Base-by-base conservation (phyloP, 2,888 invertebrate species). In the Tribolium freemani region DNA sequence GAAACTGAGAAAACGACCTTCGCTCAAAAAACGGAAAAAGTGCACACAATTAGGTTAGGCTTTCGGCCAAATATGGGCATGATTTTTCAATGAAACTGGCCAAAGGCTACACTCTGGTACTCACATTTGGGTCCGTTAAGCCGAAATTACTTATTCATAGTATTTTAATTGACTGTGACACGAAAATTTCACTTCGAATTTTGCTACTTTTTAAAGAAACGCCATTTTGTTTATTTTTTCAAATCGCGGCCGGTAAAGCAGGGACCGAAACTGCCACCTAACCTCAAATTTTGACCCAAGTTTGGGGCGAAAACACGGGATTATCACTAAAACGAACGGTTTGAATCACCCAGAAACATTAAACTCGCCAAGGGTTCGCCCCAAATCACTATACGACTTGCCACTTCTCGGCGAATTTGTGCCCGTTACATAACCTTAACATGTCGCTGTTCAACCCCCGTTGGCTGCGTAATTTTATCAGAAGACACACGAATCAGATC, bases 381-480 rank as follows among this genome's bases (percentile, higher is more conserved):
- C 16, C 16, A 16, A 16, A 16, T 2, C 16, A 16, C 16, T 16
- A 1, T 2, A 16, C 16, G 16, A 16, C 16, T 1, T 16, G 16
- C 2, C 2, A 16, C 2, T 16, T 16, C 16, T 16, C 16, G 16
- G 1, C 16, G 16, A 16, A 1, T 16, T 16, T 16, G 16, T 2
- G 16, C n/a, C n/a, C 20, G 8, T 38, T 38, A 38, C 38, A 38
- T 38, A 54, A 54, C 31, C 31, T n/a, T 30, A 38, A 67, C 46
- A 69, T 69, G 69, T n/a, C 51, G 8, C 16, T 88, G n/a, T 88
- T 88, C 80, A 80, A 85, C 78, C 84, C 88, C 74, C 83, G 82
- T 78, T 90, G 90, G 89, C 77, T 90, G n/a, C 84, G 89, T 3
- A 84, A 86, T 31, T 82, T 89, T 20, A 81, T 90, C 3, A 84